phyloP scores from a whole-genome alignment of 2,888 invertebrate species.

The Bembecia ichneumoniformis region DNA sequence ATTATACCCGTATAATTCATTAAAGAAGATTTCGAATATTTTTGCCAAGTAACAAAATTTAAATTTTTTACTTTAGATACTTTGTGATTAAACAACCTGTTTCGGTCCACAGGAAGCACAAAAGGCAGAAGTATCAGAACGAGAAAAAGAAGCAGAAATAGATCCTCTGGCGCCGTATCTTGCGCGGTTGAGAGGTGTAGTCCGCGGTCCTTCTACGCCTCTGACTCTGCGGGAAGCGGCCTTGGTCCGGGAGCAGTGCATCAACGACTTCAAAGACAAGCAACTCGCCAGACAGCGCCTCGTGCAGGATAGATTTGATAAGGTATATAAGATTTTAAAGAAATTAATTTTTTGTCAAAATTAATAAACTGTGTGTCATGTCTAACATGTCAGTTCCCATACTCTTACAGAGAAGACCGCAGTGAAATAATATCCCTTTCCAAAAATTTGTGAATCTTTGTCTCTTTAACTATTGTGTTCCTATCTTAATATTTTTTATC shows the following conservation, averaged over 20 bases:
- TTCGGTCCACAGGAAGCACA: constrained; percentile 47
- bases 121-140: constrained; percentile 64
- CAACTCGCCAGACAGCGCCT: constrained; percentile 75
- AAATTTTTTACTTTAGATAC: too few relatives aligned
- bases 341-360: constrained; percentile 1
- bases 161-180: constrained; percentile 77
- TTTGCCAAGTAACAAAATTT: too few relatives aligned
- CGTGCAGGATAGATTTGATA: constrained; percentile 77
- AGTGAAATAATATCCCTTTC: too few relatives aligned
- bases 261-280: constrained; percentile 77
- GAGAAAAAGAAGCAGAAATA: constrained; percentile 74
- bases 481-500: too few relatives aligned
- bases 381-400: too few relatives aligned
- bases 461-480: too few relatives aligned
- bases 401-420: too few relatives aligned
- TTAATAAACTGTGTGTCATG: constrained; percentile 1
- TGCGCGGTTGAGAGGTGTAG: constrained; percentile 69
- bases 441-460: too few relatives aligned
- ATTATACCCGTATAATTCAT: too few relatives aligned
- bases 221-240: constrained; percentile 63
- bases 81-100: too few relatives aligned
- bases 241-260: constrained; percentile 70
- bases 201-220: constrained; percentile 38
- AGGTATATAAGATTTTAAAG: constrained; percentile 38
- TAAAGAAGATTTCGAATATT: too few relatives aligned